A percentile compares a stretch with the other conserved stretches of the same genome.
Evolutionary conservation across 2,888 invertebrate species (phyloP).

Genomic region (Pyrrhopygopsis socrates): DNA sequence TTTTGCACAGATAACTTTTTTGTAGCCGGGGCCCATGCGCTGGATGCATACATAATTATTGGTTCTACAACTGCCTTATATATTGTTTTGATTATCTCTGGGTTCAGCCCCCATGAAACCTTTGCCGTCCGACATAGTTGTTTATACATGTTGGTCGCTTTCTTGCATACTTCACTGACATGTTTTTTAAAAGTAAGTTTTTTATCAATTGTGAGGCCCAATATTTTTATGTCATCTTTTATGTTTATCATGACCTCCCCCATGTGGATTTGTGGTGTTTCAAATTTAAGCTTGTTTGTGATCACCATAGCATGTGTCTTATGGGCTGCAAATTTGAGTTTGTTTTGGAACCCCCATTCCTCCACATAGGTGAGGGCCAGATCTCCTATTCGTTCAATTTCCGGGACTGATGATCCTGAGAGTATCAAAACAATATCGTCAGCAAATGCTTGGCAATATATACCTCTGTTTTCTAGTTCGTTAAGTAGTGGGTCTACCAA

Average conservation of each 20-base stretch:
- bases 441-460: no score
- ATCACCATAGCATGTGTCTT: background rate
- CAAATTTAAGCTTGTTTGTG: background rate
- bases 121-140: background rate
- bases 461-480: no score
- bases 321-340: background rate
- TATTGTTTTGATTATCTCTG: background rate
- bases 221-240: background rate
- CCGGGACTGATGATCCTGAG: no score
- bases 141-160: background rate
- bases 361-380: no score
- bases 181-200: background rate
- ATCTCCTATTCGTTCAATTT: no score
- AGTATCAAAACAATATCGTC: no score
- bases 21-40: background rate
- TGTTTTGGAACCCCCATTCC: background rate
- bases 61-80: slow-evolving; percentile 1
- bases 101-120: background rate
- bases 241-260: background rate
- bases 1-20: background rate
- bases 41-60: background rate
- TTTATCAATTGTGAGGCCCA: background rate
- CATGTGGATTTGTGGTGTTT: no score
- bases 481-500: background rate
- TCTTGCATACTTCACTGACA: background rate